Evolutionary conservation across 2,113 vertebrate species (phyloP).

Genomic region (Lichenostomus cassidix): DNA sequence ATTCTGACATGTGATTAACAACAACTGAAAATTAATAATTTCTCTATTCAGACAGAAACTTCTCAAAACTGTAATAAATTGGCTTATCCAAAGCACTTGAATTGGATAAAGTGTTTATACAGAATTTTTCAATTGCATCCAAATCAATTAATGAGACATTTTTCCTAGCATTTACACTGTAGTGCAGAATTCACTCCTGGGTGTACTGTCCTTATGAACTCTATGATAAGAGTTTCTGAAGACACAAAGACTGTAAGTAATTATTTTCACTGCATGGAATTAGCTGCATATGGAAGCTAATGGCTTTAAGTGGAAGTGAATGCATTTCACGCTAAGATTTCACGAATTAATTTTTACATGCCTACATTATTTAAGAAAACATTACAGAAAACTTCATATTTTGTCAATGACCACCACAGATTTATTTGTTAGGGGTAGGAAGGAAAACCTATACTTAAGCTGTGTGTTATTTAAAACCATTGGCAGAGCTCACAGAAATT

Average conservation of each 20-base stretch:
- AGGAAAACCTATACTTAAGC: not conserved
- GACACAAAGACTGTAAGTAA: not conserved
- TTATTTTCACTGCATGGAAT: not conserved
- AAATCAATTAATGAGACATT: not conserved
- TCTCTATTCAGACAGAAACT: not conserved
- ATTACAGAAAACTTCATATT: not conserved
- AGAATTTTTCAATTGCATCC: not conserved
- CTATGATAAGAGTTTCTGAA: not conserved
- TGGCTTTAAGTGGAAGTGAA: not conserved
- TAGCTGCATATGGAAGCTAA: not conserved
- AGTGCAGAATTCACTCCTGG: not conserved
- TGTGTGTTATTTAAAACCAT: not conserved
- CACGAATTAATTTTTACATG: not conserved
- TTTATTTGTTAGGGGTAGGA: not conserved
- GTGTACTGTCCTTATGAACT: not conserved
- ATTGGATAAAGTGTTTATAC: not conserved
- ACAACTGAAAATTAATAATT: not conserved
- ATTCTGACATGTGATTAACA: not conserved
- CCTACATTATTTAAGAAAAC: not conserved
- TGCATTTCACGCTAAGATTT: not conserved
- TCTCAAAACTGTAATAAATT: not conserved
- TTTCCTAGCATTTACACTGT: not conserved
- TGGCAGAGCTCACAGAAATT: not conserved
- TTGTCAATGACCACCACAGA: not conserved
- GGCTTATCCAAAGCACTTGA: not conserved